Evolutionary conservation across 2,113 vertebrate genomes (phyloP).

Genomic region (Siniperca chuatsi): DNA sequence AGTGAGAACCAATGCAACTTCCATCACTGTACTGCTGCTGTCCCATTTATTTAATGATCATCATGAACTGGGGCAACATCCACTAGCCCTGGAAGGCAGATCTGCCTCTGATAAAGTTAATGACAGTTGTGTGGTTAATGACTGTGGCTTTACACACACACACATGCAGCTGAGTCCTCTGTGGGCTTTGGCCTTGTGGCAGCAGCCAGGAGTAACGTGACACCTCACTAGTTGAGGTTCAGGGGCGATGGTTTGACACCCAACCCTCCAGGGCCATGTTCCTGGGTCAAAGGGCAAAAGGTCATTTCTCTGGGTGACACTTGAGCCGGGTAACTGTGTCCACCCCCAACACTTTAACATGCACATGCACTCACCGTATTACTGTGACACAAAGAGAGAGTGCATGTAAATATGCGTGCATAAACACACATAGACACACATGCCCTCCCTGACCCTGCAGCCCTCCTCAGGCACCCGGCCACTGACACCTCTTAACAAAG

Average conservation of each 20-base stretch:
- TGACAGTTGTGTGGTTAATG: constrained; percentile 38
- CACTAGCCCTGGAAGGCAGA: constrained; percentile 18
- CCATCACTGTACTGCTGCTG: constrained; percentile 10
- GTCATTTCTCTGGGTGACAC: constrained; percentile 76
- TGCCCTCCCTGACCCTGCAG: constrained; percentile 47
- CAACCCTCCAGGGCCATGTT: constrained; percentile 75
- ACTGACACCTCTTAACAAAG: constrained; percentile 77
- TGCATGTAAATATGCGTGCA: constrained; percentile 50
- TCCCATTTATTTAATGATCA: constrained; percentile 34
- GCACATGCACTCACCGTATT: constrained; percentile 52
- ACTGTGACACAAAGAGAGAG: constrained; percentile 66
- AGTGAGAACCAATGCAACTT: background rate
- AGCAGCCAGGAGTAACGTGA: constrained; percentile 69
- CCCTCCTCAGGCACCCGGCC: constrained; percentile 58
- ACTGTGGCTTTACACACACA: constrained; percentile 31
- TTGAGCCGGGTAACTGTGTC: constrained; percentile 55
- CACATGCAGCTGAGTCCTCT: constrained; percentile 34
- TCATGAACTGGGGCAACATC: constrained; percentile 16
- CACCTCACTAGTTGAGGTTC: constrained; percentile 73
- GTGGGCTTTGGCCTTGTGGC: constrained; percentile 73
- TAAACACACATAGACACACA: constrained; percentile 39
- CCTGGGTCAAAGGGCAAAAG: constrained; percentile 76
- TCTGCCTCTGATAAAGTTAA: constrained; percentile 42
- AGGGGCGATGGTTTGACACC: constrained; percentile 75
- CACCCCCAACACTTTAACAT: constrained; percentile 40